Evolutionary conservation across 2,888 invertebrate species (phyloP), one percentile per base, ranked within the genome.

Genomic region (Hirtodrosophila duncani): DNA sequence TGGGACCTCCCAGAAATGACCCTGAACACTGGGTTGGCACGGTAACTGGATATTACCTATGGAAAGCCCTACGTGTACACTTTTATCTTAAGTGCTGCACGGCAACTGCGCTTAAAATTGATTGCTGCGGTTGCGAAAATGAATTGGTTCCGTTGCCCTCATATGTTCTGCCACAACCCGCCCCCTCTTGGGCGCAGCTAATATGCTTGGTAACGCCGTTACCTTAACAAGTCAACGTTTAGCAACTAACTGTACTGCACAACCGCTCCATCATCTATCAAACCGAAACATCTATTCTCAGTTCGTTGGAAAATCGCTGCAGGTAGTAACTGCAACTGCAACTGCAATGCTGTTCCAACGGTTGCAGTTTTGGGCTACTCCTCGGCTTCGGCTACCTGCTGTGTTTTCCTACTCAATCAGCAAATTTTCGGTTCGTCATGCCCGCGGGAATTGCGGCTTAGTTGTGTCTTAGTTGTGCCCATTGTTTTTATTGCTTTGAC

Each of bases 1-100:
- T n/a, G 68, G 61, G 74, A 75, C 74, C 74, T 64, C 74, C 74
- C 71, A 69, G 70, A 49, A 56, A 52, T 50, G 24, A 53, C 59
- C 36, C 48, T 46, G n/a, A n/a, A n/a, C n/a, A n/a, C n/a, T n/a
- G n/a, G n/a, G n/a, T n/a, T n/a, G n/a, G n/a, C n/a, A n/a, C n/a
- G n/a, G n/a, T n/a, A n/a, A n/a, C n/a, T n/a, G n/a, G n/a, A 56
- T 57, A 56, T 48, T 31, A 36, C 37, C 34, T 16, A 29, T 48
- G 46, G 30, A 46, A 46, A 14, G 20, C 20, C 3, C 4, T 21
- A 11, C 30, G 8, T 21, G 29, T 13, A 23, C 30, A 14, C 23
- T 5, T 14, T 9, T 20, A 26, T 58, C 51, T 61, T 59, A 56
- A 70, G 74, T 74, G 78, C 66, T 50, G 30, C 31, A 29, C 27